These are phyloP conservation scores for Scelioninae gen. 1 DNA, from an alignment of 2,888 invertebrate species.

Conservation along the genomic window DNA sequence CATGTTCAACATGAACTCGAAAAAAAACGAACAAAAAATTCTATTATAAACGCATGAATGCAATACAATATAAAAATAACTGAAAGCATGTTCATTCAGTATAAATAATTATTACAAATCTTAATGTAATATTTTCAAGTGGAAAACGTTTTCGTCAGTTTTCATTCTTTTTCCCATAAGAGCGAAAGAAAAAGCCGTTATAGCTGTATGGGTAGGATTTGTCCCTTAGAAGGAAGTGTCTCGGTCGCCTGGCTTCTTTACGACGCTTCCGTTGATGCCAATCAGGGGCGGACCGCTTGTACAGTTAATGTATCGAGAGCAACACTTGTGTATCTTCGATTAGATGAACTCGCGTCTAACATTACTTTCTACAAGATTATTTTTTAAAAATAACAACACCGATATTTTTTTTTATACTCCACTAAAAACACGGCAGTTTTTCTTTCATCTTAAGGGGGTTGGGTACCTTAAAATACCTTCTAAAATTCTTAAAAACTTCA, in stretches of 20 bases:
- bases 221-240: conserved; percentile 77
- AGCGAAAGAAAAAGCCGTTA: conserved; percentile 77
- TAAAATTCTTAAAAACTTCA: too few relatives aligned
- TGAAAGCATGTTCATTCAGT: too few relatives aligned
- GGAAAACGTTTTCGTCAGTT: conserved; percentile 68
- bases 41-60: too few relatives aligned
- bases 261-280: conserved; percentile 65
- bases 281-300: conserved; percentile 64
- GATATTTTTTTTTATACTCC: too few relatives aligned
- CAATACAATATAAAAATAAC: too few relatives aligned
- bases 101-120: not conserved
- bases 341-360: conserved; percentile 39
- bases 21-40: too few relatives aligned
- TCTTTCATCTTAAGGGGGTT: conserved; percentile 1
- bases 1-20: too few relatives aligned
- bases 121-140: conserved; percentile 25
- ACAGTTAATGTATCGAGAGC: conserved; percentile 59
- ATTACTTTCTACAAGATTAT: conserved; percentile 24
- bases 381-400: not conserved
- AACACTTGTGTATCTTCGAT: conserved; percentile 51
- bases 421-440: conserved; percentile 16
- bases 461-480: too few relatives aligned
- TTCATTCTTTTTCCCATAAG: conserved; percentile 65
- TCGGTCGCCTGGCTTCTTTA: conserved; percentile 67
- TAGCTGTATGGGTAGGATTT: conserved; percentile 75